Evolutionary conservation across 2,113 vertebrate genomes (phyloP).

Genomic region (Hystrix brachyura): DNA sequence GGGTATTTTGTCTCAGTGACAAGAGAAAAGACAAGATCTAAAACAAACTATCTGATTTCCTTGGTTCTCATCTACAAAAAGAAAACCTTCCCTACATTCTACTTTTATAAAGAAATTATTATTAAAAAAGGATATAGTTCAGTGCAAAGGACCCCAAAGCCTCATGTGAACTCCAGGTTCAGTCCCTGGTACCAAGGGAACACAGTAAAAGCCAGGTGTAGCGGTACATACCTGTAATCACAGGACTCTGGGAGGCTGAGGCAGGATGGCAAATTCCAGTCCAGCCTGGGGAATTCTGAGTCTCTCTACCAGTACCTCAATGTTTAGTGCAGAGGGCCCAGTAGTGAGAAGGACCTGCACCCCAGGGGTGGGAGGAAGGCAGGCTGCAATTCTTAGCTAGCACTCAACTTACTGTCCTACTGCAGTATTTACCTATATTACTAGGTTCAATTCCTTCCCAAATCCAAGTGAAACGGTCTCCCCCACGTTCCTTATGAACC

Average conservation of each 20-base stretch:
- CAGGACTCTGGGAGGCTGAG: background rate
- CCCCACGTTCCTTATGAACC: background rate
- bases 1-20: too few species aligned
- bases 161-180: background rate
- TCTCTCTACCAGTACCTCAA: background rate
- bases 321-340: background rate
- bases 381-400: background rate
- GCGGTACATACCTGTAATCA: background rate
- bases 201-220: background rate
- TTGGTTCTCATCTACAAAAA: background rate
- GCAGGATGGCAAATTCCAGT: background rate
- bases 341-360: background rate
- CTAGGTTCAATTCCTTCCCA: background rate
- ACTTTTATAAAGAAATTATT: background rate
- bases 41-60: background rate
- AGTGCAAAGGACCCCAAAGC: background rate
- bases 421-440: background rate
- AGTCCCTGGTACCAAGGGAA: background rate
- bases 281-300: background rate
- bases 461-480: background rate
- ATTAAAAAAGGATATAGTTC: background rate
- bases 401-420: too few species aligned
- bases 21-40: background rate
- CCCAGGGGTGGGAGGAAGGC: background rate
- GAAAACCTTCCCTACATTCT: background rate